Evolutionary conservation across 2,797 vertebrate genomes (phyloP).

Genomic region (Simalia tracyae): DNA sequence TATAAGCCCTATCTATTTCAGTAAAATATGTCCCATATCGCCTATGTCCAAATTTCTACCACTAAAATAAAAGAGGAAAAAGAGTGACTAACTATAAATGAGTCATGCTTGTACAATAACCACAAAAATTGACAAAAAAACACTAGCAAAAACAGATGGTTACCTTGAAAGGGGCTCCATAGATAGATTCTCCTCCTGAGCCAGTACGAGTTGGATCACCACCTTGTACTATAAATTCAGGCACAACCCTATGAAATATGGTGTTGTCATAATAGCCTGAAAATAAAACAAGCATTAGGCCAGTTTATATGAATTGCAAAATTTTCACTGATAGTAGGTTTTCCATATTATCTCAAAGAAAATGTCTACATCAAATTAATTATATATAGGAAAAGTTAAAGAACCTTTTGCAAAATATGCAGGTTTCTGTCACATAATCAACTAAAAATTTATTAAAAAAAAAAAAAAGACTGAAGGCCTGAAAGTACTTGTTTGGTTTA

Average conservation of each 20-base stretch:
- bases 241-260: slow-evolving; percentile 93
- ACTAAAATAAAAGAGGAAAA: neutral
- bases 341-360: neutral
- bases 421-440: neutral
- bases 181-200: slow-evolving; percentile 89
- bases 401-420: neutral
- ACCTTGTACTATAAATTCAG: slow-evolving; percentile 93
- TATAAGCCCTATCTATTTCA: neutral
- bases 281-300: neutral
- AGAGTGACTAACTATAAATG: neutral
- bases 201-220: slow-evolving; percentile 94
- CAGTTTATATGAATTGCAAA: neutral
- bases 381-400: neutral
- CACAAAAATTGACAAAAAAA: slow-evolving; percentile 11
- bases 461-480: neutral
- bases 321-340: neutral
- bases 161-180: slow-evolving; percentile 91
- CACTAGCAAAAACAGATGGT: neutral
- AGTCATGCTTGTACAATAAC: neutral
- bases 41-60: neutral
- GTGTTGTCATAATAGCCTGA: slow-evolving; percentile 93
- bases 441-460: neutral
- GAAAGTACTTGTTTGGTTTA: neutral
- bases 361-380: neutral
- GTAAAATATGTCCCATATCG: neutral